A percentile compares a stretch with the other conserved stretches of the same genome.
Conservation (phyloP, 2,113 vertebrate genomes). For the Chloebia gouldiae region DNA sequence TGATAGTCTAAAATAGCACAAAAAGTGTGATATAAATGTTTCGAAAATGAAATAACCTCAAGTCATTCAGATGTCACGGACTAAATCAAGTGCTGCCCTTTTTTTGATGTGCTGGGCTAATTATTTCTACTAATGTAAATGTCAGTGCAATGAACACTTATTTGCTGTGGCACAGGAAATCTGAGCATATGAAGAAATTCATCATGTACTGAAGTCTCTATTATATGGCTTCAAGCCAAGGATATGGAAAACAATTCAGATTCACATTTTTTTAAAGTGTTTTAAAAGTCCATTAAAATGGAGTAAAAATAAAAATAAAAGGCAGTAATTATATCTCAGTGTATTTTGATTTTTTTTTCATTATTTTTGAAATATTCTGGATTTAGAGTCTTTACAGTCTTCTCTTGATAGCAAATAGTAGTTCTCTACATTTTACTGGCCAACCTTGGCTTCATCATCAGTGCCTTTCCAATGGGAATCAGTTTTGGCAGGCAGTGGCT, state of each 20-base stretch:
- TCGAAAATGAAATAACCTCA: conserved; percentile 59
- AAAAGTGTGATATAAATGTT: conserved; percentile 23
- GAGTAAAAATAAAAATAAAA: neutral
- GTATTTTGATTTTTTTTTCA: neutral
- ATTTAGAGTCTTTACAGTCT: neutral
- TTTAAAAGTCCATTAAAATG: neutral
- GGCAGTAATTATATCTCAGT: neutral
- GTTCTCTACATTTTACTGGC: neutral
- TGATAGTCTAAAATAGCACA: neutral
- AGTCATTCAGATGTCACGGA: conserved; percentile 50
- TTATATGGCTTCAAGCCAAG: neutral
- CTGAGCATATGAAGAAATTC: neutral
- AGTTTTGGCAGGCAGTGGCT: neutral
- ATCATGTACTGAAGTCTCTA: neutral
- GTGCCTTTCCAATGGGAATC: fast-evolving
- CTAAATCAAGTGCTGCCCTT: conserved; percentile 64
- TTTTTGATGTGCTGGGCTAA: conserved; percentile 52
- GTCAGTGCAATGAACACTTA: conserved; percentile 58
- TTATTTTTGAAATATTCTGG: neutral
- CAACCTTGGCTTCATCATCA: neutral
- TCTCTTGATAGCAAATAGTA: neutral
- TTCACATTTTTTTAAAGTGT: neutral
- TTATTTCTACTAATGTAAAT: conserved; percentile 68
- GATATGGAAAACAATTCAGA: neutral
- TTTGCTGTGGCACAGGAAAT: conserved; percentile 39